These are phyloP conservation scores for Psittacula cyanocephala DNA, from an alignment of 2,113 vertebrate species.

Conservation along the genomic window DNA sequence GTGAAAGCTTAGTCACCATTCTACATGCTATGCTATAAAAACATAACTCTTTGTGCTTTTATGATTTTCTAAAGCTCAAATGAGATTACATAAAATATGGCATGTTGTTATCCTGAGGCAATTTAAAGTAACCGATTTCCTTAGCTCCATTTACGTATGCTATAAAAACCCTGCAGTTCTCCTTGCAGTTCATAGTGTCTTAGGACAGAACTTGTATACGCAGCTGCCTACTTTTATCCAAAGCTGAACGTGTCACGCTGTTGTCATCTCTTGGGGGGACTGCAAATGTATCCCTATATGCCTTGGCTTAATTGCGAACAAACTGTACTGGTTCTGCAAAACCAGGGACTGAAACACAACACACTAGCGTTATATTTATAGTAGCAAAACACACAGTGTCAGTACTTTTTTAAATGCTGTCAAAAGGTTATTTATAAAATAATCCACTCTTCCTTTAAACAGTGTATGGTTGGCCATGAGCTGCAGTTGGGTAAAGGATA, in stretches of 20 bases:
- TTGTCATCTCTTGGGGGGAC: neutral
- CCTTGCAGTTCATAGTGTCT: neutral
- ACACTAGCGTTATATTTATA: neutral
- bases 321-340: neutral
- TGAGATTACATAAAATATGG: neutral
- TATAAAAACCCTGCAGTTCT: neutral
- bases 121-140: neutral
- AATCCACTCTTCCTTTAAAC: slow-evolving; percentile 20
- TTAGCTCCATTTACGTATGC: neutral
- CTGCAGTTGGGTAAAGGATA: slow-evolving; percentile 34
- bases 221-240: neutral
- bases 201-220: neutral
- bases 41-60: neutral
- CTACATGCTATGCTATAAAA: neutral
- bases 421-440: slow-evolving; percentile 23
- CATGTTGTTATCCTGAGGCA: slow-evolving; percentile 23
- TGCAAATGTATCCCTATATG: neutral
- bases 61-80: neutral
- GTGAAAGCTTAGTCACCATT: neutral
- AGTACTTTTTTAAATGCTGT: neutral
- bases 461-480: slow-evolving; percentile 5
- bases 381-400: neutral
- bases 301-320: neutral
- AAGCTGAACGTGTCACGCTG: neutral
- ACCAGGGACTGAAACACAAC: neutral